Conservation (phyloP, 2,113 vertebrate genomes). For the Octodon degus region DNA sequence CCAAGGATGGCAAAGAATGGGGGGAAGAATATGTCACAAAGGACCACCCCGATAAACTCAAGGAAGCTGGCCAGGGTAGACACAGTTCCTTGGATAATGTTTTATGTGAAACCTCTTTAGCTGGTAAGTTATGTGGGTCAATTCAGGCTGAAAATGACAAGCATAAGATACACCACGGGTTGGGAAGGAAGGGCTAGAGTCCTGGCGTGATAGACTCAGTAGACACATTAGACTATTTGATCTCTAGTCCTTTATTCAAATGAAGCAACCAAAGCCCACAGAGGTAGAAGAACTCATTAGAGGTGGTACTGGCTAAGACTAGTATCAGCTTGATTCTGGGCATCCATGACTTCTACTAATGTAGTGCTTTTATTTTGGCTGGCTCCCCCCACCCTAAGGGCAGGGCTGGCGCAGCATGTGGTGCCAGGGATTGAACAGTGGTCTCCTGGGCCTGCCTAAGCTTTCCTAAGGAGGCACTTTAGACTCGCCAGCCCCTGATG, state of each 20-base stretch:
- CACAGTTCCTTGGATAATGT: constrained; percentile 86
- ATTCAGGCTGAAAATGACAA: background rate
- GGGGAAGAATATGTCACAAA: constrained; percentile 88
- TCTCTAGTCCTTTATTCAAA: background rate
- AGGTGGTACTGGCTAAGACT: background rate
- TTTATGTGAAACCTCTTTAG: constrained; percentile 87
- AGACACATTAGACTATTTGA: background rate
- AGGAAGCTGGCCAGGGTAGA: constrained; percentile 85
- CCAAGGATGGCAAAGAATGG: constrained; percentile 89
- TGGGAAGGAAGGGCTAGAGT: background rate
- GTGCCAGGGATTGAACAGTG: no score
- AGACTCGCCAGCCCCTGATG: no score
- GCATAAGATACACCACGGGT: background rate
- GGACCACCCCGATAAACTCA: constrained; percentile 88
- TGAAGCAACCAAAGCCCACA: background rate
- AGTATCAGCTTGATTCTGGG: background rate
- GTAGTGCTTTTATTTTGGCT: background rate
- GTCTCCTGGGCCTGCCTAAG: no score
- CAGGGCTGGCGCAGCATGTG: no score
- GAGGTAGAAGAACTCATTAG: background rate
- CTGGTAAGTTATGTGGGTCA: constrained; percentile 84
- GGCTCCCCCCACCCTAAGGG: no score
- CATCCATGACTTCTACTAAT: background rate
- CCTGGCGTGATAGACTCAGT: background rate
- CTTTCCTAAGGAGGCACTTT: no score